Evolutionary conservation across 2,888 invertebrate species (phyloP), one percentile per base, ranked within the genome.

Genomic region (Spisula subtruncata): DNA sequence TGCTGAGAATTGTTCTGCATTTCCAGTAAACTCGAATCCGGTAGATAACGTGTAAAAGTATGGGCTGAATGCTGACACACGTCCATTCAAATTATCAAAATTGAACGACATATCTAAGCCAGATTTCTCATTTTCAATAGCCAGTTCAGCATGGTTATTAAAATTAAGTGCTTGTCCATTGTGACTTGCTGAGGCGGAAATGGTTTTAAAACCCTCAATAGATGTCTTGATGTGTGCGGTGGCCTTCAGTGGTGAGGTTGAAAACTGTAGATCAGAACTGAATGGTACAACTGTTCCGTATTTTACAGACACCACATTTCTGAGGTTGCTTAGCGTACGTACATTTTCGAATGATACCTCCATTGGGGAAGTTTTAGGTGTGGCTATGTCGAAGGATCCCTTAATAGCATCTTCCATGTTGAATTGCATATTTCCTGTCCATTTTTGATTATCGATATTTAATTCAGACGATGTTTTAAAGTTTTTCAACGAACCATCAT

Each of bases 91-190:
- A 6, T 90, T 89, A 18, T 87, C 92, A 60, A 89, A 75, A 71
- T 92, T 90, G 56, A 90, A 89, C 35, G 84, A 86, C 75, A 94
- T 80, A 48, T 94, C 93, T 0, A 87, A 90, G 85, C 93, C 93
- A 25, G 94, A 87, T 51, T 85, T 93, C 48, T 92, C 71, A 41
- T 89, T 88, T 51, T 86, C 35, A 32, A 89, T 80, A 14, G 66
- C 54, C 25, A 92, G 25, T 81, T 91, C 92, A 32, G 88, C 89
- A 84, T 89, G 90, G 25, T 87, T 90, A 35, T 86, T 85, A 60
- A 91, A 92, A 41, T 88, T 75, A 5, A 89, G 79, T 12, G 51
- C 5, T 29, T 82, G 35, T 48, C 90, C 91, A 29, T 79, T 81
- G 81, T 92, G 92, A 29, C 60, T 85, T 20, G 90, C 87, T 29